Base-by-base conservation (phyloP, 2,888 invertebrate species). In the Melipona bicolor region DNA sequence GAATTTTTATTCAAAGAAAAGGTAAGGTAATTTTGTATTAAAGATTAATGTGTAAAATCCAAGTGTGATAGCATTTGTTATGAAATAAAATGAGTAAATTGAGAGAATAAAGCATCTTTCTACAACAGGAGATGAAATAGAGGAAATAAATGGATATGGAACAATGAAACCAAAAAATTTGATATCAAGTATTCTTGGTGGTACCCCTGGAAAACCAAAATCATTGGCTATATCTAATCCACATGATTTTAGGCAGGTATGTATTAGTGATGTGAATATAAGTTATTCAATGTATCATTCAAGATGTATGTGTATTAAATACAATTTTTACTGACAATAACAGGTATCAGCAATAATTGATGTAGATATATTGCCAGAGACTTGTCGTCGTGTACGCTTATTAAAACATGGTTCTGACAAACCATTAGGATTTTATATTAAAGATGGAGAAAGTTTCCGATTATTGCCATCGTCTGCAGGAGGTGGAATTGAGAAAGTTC, bases 341-440 rank as follows among this genome's bases (percentile, higher is more conserved):
- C 94, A 97, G 97, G 99, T 99, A 77, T 99, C 99, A 50, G 99
- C 99, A 79, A 99, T 99, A 92, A 99, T 99, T 93, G 99, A 99
- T 95, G 99, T 99, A 78, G 99, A 99, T 93, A 98, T 99, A 93
- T 98, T 99, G 52, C 99, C 99, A 27, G 99, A 99, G 95, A 99
- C 99, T 27, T 99, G 99, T 95, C 96, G 99, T 79, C 96, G 99
- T 88, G 99, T 99, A 21, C 97, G 98, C 88, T 95, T 99, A 75
- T 96, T 99, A 82, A 99, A 99, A 94, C 99, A 99, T 94, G 99
- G 99, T 64, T 98, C 98, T 2, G 99, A 99, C 93, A 97, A 99
- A 93, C 99, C 99, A 0, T 95, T 99, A 81, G 99, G 99, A 88
- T 99, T 99, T 95, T 99, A 99, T 95, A 99, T 99, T 92, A 96